A percentile compares a stretch with the other conserved stretches of the same genome.
Conservation (phyloP, 2,888 invertebrate species). For the Fragum whitleyi region DNA sequence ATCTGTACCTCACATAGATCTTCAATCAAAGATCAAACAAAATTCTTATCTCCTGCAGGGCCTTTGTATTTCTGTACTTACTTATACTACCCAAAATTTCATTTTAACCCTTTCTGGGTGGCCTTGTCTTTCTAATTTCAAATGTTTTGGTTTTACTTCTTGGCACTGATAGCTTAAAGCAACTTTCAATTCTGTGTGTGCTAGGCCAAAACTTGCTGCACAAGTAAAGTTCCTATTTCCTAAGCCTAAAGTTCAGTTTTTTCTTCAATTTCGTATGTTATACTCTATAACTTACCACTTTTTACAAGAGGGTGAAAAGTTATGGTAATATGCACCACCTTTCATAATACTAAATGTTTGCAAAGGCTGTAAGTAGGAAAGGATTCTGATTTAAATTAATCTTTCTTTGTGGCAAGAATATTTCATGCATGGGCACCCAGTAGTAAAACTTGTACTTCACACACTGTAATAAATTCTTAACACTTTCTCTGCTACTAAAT, state of each 20-base stretch:
- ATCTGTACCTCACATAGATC: not conserved
- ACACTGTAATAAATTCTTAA: conserved; percentile 2
- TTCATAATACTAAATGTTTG: no score
- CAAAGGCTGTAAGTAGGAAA: not conserved
- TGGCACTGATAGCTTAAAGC: no score
- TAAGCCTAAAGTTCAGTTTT: no score
- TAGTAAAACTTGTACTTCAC: conserved; percentile 7
- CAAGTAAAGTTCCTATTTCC: no score
- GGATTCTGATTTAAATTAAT: conserved; percentile 6
- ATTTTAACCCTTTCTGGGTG: not conserved
- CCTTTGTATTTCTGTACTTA: conserved; percentile 15
- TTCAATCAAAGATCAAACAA: conserved; percentile 20
- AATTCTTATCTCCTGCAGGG: conserved; percentile 24
- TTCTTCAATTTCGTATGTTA: no score
- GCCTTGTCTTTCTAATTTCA: no score
- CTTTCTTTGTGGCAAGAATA: conserved; percentile 3
- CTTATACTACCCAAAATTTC: not conserved
- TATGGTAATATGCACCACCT: no score
- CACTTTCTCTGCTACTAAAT: not conserved
- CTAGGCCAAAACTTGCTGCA: no score
- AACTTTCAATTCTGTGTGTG: no score
- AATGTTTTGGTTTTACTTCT: no score
- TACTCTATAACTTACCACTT: no score
- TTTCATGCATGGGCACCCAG: conserved; percentile 2
- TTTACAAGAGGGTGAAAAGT: no score